These are phyloP conservation scores for Acropora tenuis DNA, from an alignment of 64 coral and sea anemone species.

Conservation along the genomic window DNA sequence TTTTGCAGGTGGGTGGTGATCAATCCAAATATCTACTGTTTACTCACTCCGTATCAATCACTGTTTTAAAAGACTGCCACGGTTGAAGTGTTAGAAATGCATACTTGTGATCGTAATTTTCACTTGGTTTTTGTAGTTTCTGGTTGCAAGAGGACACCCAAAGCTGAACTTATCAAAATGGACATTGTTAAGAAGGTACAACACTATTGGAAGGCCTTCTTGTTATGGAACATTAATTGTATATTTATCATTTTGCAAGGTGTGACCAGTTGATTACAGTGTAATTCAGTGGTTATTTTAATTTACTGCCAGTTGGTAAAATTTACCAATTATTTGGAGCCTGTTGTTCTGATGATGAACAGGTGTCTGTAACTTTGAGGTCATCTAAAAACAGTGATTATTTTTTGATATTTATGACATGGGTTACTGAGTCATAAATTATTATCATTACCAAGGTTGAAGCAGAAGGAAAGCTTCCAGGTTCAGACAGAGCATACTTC, in stretches of 20 bases:
- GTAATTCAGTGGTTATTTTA: too few species aligned
- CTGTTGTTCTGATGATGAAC: too few species aligned
- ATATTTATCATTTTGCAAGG: too few species aligned
- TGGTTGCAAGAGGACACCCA: slow-evolving; percentile 80
- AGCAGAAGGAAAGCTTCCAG: slow-evolving; percentile 32
- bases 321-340: too few species aligned
- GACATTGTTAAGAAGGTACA: slow-evolving; percentile 94
- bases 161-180: slow-evolving; percentile 77
- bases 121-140: slow-evolving; percentile 47
- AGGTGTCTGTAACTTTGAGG: neutral
- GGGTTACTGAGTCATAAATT: neutral
- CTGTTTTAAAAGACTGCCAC: too few species aligned
- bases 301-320: too few species aligned
- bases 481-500: slow-evolving; percentile 66
- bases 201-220: neutral
- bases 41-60: too few species aligned
- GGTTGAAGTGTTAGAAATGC: too few species aligned
- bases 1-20: slow-evolving; percentile 82
- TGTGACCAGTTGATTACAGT: too few species aligned
- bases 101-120: neutral
- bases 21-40: neutral
- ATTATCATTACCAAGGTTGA: slow-evolving; percentile 6
- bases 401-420: neutral
- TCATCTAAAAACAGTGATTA: neutral
- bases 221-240: neutral